Evolutionary conservation across 2,888 invertebrate species (phyloP).

Genomic region (Mythimna ferrago): DNA sequence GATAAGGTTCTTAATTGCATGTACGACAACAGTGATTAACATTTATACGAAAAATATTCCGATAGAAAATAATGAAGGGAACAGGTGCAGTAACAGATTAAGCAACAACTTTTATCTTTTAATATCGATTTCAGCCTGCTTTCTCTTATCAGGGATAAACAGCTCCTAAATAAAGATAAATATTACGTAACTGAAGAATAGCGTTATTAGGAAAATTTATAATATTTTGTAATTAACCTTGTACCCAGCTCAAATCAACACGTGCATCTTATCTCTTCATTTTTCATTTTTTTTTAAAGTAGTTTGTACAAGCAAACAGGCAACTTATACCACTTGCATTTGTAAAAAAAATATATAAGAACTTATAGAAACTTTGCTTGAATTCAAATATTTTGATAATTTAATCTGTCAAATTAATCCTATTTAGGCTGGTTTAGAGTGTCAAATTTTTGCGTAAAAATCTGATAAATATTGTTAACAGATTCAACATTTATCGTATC

Average conservation of each 20-base stretch:
- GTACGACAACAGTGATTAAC: conserved; percentile 18
- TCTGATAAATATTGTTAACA: neutral
- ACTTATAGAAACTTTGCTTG: no score
- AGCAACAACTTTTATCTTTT: conserved; percentile 28
- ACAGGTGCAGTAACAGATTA: neutral
- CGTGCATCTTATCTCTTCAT: neutral
- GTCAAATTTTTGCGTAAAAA: neutral
- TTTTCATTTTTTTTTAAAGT: neutral
- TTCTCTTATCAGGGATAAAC: conserved; percentile 42
- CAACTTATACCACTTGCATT: no score
- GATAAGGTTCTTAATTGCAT: neutral
- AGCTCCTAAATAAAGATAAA: conserved; percentile 24
- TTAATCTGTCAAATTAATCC: neutral
- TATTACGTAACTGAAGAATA: conserved; percentile 15
- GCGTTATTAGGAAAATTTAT: conserved; percentile 11
- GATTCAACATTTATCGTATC: conserved; percentile 15
- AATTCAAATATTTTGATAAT: no score
- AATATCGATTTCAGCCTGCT: conserved; percentile 23
- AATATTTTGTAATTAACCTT: conserved; percentile 43
- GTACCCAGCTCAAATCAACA: conserved; percentile 25
- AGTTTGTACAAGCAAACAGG: no score
- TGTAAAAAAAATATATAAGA: no score
- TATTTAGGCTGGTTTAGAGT: neutral
- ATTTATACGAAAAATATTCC: conserved; percentile 8
- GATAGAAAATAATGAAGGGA: conserved; percentile 1